phyloP scores from a whole-genome alignment of 2,888 invertebrate species.

The Ormyrus nitidulus region DNA sequence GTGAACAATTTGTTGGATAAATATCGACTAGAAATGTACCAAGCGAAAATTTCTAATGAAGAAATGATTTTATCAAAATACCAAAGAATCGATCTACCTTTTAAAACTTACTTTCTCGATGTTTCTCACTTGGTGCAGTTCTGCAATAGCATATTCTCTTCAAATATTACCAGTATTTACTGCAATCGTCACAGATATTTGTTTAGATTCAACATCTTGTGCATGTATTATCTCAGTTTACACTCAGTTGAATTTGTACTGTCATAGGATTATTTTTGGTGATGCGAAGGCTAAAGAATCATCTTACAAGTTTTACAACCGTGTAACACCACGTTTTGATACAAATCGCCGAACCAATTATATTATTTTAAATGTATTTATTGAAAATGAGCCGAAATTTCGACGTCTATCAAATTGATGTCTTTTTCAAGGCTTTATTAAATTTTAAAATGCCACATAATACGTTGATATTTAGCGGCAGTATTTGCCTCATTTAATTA shows the following conservation, averaged over 20 bases:
- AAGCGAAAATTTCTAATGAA: slow-evolving; percentile 13
- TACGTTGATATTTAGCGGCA: neutral
- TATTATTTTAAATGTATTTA: no score
- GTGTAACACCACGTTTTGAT: slow-evolving; percentile 7
- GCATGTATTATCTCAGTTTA: neutral
- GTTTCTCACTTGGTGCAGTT: no score
- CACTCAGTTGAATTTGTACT: slow-evolving; percentile 12
- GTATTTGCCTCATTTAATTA: no score
- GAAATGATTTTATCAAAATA: neutral
- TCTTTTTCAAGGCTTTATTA: neutral
- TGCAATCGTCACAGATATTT: no score
- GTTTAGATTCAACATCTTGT: neutral
- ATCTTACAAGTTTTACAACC: neutral
- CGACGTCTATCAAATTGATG: no score
- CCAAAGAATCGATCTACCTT: neutral
- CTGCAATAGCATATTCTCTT: no score
- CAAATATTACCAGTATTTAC: no score
- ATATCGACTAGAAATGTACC: slow-evolving; percentile 7
- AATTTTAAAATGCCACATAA: neutral
- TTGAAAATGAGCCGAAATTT: no score
- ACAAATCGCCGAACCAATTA: no score
- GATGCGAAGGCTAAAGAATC: no score
- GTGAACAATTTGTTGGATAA: slow-evolving; percentile 6
- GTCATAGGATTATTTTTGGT: neutral
- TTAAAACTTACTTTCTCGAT: no score